Conservation (phyloP, 2,888 invertebrate species). For the Lobophora halterata region DNA sequence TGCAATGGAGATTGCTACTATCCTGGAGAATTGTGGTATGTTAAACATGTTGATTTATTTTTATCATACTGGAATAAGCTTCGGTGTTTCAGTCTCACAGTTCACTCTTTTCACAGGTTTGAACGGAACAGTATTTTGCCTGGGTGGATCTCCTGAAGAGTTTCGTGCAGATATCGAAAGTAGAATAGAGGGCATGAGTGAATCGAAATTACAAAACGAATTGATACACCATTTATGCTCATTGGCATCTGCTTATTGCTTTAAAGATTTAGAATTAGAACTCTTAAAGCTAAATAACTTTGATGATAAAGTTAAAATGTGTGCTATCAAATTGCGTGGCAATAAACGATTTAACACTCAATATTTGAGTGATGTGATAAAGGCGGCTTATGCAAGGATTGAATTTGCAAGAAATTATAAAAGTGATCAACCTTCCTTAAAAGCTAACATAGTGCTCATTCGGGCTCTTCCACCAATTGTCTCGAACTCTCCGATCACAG, state of each 20-base stretch:
- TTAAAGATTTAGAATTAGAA: constrained; percentile 1
- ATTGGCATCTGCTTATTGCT: constrained; percentile 2
- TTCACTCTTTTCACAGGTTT: constrained; percentile 42
- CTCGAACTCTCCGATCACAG: neutral
- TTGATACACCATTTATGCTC: constrained; percentile 7
- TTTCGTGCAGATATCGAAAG: constrained; percentile 14
- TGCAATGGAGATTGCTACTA: constrained; percentile 51
- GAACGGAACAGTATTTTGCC: constrained; percentile 49
- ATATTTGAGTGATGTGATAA: constrained; percentile 12
- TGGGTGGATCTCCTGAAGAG: constrained; percentile 40
- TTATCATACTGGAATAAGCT: neutral
- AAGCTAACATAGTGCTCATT: constrained; percentile 12
- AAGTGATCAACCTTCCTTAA: constrained; percentile 1
- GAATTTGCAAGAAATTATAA: constrained; percentile 5
- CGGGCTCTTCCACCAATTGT: neutral
- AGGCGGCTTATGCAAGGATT: constrained; percentile 9
- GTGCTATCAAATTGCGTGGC: constrained; percentile 3
- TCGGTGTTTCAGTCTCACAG: neutral
- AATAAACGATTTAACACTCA: constrained; percentile 19
- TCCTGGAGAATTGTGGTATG: constrained; percentile 52
- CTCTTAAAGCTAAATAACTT: neutral
- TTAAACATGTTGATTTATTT: neutral
- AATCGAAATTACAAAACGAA: constrained; percentile 9
- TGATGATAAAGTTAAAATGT: constrained; percentile 9
- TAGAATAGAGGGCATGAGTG: constrained; percentile 4